These are phyloP conservation scores for Dolichomitus sp. DNA, from an alignment of 2,888 invertebrate species.

Conservation along the genomic window DNA sequence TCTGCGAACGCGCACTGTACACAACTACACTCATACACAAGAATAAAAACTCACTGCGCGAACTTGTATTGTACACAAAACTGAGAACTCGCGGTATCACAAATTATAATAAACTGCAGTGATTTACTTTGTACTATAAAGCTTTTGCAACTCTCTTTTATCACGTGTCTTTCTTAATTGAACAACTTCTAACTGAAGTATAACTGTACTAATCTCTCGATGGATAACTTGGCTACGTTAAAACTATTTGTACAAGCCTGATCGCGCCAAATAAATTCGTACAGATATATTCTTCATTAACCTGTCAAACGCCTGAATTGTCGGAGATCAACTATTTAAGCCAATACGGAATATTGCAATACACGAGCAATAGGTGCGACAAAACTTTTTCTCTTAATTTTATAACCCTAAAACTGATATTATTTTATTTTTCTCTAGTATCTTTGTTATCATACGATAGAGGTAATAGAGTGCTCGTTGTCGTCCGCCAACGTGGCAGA, in stretches of 20 bases:
- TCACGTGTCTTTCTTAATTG: slow-evolving; percentile 25
- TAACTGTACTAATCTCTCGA: not conserved
- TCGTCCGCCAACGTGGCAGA: slow-evolving; percentile 44
- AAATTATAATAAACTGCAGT: slow-evolving; percentile 9
- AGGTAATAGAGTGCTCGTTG: slow-evolving; percentile 42
- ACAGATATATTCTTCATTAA: slow-evolving; percentile 18
- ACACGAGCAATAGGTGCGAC: slow-evolving; percentile 16
- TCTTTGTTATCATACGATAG: slow-evolving; percentile 32
- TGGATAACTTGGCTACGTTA: not conserved
- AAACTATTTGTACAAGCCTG: slow-evolving; percentile 11
- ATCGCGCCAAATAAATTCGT: not conserved
- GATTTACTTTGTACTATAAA: slow-evolving; percentile 56
- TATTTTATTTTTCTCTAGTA: slow-evolving; percentile 7
- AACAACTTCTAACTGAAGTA: slow-evolving; percentile 10
- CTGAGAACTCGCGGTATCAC: slow-evolving; percentile 13
- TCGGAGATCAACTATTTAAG: slow-evolving; percentile 6
- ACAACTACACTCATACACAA: slow-evolving; percentile 48
- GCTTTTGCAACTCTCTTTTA: slow-evolving; percentile 30
- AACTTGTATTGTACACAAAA: slow-evolving; percentile 23
- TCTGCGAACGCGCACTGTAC: slow-evolving; percentile 41
- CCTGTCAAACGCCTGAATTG: not conserved
- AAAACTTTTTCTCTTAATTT: slow-evolving; percentile 22
- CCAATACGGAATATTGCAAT: slow-evolving; percentile 37
- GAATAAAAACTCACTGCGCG: slow-evolving; percentile 43
- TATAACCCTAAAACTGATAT: slow-evolving; percentile 8